Evolutionary conservation across 2,888 invertebrate genomes (phyloP), one percentile per base, ranked within the genome.

Genomic region (Azorinus chamasolen): DNA sequence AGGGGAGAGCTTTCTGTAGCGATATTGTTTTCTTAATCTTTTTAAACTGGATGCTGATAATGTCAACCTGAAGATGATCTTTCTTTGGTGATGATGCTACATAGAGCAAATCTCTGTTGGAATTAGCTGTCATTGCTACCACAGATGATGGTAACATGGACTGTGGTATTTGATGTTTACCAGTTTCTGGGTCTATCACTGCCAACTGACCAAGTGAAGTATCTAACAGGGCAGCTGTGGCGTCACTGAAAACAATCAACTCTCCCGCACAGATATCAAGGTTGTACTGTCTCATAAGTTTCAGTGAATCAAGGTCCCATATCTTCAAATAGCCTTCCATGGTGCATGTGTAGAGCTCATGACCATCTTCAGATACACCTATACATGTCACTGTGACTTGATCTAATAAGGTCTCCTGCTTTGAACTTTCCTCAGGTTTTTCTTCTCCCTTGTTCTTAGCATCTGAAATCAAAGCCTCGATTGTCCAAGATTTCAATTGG

Each of bases 401-500:
- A 8, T 72, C 69, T 18, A 84, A 41, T 8, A 54, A 27, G 2
- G 45, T 24, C 3, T 58, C 51, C 24, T 24, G 16, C 14, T 53
- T 61, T 14, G 43, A 22, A 10, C 10, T 39, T 10, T 18, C 37
- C 22, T 20, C 12, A 14, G 32, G 46, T 18, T 63, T 43, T 12
- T 22, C 41, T 10, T 50, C 48, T 0, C 43, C 14, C n/a, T 68
- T 22, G 16, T 50, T 39, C 12, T 58, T 59, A 22, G 58, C 25
- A 54, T 72, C 72, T 18, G 78, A 63, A 8, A 74, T 24, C n/a
- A 86, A 46, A 6, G 66, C 63, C 10, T 71, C 43, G 12, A 86
- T 10, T 3, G 81, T 76, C 88, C 88, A 88, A 2, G 79, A 59
- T 45, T 78, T 82, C 39, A 79, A 61, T 45, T 71, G 76, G n/a